A percentile compares a stretch with the other conserved stretches of the same genome.
Conservation (phyloP, 2,113 vertebrate genomes). For the Dipodomys spectabilis region DNA sequence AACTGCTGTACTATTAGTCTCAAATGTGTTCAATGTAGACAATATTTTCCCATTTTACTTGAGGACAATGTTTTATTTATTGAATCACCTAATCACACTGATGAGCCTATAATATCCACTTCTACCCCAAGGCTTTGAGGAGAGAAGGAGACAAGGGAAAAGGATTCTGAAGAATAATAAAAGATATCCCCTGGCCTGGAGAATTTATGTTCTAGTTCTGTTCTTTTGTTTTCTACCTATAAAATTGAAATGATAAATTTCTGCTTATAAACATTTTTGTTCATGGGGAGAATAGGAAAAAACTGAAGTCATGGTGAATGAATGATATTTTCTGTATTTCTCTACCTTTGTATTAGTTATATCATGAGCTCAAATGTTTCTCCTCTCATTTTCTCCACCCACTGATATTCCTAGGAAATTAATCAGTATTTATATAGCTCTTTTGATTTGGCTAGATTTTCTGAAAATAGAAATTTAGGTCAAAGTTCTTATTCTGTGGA, state of each 20-base stretch:
- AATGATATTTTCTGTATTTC: neutral
- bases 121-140: neutral
- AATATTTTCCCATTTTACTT: neutral
- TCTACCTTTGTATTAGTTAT: neutral
- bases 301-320: neutral
- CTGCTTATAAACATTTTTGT: neutral
- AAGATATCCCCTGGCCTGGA: neutral
- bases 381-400: neutral
- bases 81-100: constrained; percentile 33
- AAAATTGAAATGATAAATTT: neutral
- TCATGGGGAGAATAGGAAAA: neutral
- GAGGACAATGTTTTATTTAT: neutral
- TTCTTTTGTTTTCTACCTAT: neutral
- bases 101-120: neutral
- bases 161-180: constrained; percentile 12
- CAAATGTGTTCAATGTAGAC: neutral
- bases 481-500: neutral
- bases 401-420: neutral
- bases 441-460: neutral
- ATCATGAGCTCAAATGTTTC: neutral
- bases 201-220: neutral
- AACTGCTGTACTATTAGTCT: constrained; percentile 23
- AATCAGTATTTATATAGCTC: neutral
- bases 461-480: neutral
- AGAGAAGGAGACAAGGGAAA: neutral